phyloP scores from a whole-genome alignment of 2,797 vertebrate genomes.

The Bradypodion pumilum region DNA sequence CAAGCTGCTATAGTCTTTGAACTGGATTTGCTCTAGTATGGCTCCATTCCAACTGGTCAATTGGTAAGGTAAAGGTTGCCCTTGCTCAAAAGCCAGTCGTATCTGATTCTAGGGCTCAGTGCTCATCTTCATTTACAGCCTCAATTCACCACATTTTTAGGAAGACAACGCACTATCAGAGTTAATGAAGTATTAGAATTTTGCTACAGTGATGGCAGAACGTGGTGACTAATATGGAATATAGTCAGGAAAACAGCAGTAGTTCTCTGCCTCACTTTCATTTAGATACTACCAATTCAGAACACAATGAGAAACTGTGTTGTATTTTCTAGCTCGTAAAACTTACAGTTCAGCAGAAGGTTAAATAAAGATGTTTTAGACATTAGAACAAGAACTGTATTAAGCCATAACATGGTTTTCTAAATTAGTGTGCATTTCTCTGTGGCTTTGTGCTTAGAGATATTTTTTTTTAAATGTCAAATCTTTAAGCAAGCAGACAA shows the following conservation, averaged over 20 bases:
- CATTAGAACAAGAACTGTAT: background rate
- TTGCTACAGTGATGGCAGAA: conserved; percentile 1
- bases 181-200: background rate
- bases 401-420: conserved; percentile 26
- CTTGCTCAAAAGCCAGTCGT: too few relatives aligned
- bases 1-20: background rate
- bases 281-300: background rate
- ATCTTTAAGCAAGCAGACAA: background rate
- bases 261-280: background rate
- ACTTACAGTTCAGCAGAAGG: conserved; percentile 1
- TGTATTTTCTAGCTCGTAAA: background rate
- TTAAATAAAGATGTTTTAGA: conserved; percentile 34
- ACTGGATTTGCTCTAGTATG: background rate
- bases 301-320: background rate
- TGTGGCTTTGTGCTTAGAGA: conserved; percentile 25
- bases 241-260: conserved; percentile 13
- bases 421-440: conserved; percentile 39
- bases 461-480: conserved; percentile 12
- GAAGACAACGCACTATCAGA: background rate
- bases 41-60: background rate
- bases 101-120: too few relatives aligned
- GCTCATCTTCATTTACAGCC: too few relatives aligned
- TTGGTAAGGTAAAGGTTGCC: too few relatives aligned
- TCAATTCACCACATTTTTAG: background rate
- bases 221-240: background rate